These are phyloP conservation scores for Escarpia spicata DNA, from an alignment of 2,888 invertebrate species.

Conservation along the genomic window DNA sequence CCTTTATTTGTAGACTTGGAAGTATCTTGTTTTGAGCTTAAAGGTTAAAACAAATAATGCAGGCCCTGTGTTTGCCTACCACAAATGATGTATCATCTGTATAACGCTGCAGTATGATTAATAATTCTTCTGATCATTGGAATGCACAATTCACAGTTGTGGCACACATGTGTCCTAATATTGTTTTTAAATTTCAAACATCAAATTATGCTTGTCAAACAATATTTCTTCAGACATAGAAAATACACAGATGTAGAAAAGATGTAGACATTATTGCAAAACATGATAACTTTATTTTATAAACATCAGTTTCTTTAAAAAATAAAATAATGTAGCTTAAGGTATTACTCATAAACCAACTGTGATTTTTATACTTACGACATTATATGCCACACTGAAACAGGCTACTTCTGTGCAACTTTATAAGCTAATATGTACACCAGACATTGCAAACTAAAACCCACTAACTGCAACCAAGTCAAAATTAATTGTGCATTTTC, in stretches of 20 bases:
- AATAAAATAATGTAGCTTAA: background rate
- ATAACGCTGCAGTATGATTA: background rate
- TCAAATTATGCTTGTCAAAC: background rate
- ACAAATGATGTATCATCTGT: background rate
- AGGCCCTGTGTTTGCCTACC: background rate
- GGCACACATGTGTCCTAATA: background rate
- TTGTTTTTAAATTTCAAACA: background rate
- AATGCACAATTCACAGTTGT: background rate
- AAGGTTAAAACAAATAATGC: background rate
- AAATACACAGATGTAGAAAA: background rate
- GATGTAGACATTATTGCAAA: background rate
- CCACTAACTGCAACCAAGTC: background rate
- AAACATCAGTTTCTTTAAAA: background rate
- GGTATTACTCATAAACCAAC: background rate
- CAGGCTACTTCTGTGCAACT: background rate
- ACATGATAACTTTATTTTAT: background rate
- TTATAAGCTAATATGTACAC: background rate
- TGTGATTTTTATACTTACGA: background rate
- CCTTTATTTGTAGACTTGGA: background rate
- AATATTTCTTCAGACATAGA: background rate
- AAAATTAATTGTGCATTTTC: background rate
- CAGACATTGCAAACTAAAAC: background rate
- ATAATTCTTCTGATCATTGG: background rate
- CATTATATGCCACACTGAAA: background rate
- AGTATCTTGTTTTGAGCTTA: background rate